A percentile compares a stretch with the other conserved stretches of the same genome.
phyloP scores from a whole-genome alignment of 2,113 vertebrate species.

The Pleuronectes platessa region DNA sequence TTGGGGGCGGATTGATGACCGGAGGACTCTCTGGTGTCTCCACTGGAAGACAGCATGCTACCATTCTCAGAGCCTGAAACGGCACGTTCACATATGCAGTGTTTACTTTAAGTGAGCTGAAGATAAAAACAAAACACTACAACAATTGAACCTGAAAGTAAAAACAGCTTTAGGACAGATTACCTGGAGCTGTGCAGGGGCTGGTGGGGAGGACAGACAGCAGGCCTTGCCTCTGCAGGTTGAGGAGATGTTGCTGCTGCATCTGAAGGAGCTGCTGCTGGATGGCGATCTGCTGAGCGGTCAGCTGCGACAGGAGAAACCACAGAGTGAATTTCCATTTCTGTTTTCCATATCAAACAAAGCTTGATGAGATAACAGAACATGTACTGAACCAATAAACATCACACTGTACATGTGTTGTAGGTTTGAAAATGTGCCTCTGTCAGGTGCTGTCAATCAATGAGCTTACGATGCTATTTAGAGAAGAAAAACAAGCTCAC shows the following conservation, averaged over 20 bases:
- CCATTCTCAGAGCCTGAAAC: slow-evolving; percentile 71
- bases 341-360: neutral
- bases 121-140: too few species aligned
- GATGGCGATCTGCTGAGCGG: slow-evolving; percentile 95
- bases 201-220: slow-evolving; percentile 89
- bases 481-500: too few species aligned
- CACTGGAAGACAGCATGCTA: slow-evolving; percentile 40
- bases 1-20: slow-evolving; percentile 72
- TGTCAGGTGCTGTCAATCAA: neutral
- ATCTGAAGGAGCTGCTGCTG: slow-evolving; percentile 98
- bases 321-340: neutral
- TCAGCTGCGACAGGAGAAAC: slow-evolving; percentile 80
- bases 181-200: slow-evolving; percentile 86
- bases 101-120: neutral
- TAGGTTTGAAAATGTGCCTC: too few species aligned
- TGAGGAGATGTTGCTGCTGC: slow-evolving; percentile 97
- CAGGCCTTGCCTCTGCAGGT: slow-evolving; percentile 95
- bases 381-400: neutral
- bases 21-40: slow-evolving; percentile 70
- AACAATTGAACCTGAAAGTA: neutral
- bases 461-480: too few species aligned
- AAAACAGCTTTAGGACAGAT: neutral
- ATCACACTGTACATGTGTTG: neutral
- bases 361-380: neutral
- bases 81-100: neutral